Conservation (phyloP, 2,797 vertebrate genomes). For the Lutra lutra region DNA sequence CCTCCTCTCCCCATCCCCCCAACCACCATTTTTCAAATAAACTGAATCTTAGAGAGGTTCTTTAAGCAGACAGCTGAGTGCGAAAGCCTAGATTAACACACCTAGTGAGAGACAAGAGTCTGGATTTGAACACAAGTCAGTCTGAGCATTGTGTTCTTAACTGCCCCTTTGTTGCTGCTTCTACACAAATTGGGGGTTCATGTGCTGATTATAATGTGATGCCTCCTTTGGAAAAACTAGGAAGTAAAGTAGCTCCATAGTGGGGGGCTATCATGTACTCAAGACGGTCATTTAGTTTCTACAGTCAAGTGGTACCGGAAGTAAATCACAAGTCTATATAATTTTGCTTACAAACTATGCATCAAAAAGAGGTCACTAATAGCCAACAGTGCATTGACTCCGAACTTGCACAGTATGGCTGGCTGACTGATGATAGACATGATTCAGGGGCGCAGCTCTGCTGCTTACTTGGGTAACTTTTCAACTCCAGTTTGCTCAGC, state of each 20-base stretch:
- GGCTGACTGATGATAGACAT: not conserved
- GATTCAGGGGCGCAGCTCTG: not conserved
- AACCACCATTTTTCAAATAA: not conserved
- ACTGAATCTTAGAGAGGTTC: not conserved
- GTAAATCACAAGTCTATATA: not conserved
- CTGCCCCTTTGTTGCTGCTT: not conserved
- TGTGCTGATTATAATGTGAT: not conserved
- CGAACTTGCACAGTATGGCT: not conserved
- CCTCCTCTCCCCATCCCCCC: no score
- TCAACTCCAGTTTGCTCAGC: not conserved
- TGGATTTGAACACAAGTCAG: not conserved
- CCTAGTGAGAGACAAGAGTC: accelerated
- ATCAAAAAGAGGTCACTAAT: not conserved
- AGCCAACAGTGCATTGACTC: not conserved
- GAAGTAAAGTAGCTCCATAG: not conserved
- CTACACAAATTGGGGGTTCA: accelerated
- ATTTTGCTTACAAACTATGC: not conserved
- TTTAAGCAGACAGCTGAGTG: not conserved
- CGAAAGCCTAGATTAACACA: no score
- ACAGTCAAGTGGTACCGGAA: not conserved
- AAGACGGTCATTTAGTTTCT: not conserved
- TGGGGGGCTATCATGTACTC: not conserved
- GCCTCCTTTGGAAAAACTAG: not conserved
- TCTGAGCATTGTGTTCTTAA: not conserved
- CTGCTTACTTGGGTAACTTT: accelerated